phyloP scores from a whole-genome alignment of 1,140 invertebrate species.

The Dendroctonus valens region DNA sequence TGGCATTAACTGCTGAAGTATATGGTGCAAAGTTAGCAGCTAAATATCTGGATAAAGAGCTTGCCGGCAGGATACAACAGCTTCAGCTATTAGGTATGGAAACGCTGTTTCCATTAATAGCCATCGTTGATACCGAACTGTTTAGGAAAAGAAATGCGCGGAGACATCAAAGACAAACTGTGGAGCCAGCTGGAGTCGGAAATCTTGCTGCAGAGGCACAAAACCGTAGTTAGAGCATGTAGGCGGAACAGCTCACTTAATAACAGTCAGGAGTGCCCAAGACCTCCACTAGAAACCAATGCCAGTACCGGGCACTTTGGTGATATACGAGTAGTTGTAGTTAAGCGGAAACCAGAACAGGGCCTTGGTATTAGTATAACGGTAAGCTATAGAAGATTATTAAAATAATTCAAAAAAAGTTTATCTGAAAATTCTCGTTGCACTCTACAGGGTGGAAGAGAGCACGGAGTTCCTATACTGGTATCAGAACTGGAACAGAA shows the following conservation, averaged over 20 bases:
- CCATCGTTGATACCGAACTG: not conserved
- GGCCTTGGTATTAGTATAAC: slow-evolving; percentile 81
- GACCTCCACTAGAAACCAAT: slow-evolving; percentile 39
- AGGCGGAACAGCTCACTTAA: slow-evolving; percentile 50
- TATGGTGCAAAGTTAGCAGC: slow-evolving; percentile 80
- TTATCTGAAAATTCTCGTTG: not conserved
- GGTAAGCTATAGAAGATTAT: slow-evolving; percentile 52
- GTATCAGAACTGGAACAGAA: slow-evolving; percentile 80
- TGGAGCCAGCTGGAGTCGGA: slow-evolving; percentile 86
- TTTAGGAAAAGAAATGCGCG: slow-evolving; percentile 66
- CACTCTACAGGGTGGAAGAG: slow-evolving; percentile 67
- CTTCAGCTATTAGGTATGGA: slow-evolving; percentile 70
- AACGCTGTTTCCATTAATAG: not conserved
- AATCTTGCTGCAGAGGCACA: slow-evolving; percentile 81
- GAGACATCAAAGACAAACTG: slow-evolving; percentile 72
- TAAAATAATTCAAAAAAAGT: not conserved
- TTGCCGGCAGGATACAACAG: slow-evolving; percentile 84
- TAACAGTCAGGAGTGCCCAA: slow-evolving; percentile 27
- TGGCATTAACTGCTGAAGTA: slow-evolving; percentile 76
- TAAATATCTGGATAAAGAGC: slow-evolving; percentile 83
- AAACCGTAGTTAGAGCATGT: slow-evolving; percentile 69
- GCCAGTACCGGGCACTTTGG: slow-evolving; percentile 48
- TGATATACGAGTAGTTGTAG: slow-evolving; percentile 58
- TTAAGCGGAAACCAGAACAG: slow-evolving; percentile 67
- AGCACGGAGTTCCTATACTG: slow-evolving; percentile 84